Percentiles rank a stretch among this genome's conserved stretches.
Conservation (phyloP, 1,140 invertebrate species). For the Aphis gossypii region DNA sequence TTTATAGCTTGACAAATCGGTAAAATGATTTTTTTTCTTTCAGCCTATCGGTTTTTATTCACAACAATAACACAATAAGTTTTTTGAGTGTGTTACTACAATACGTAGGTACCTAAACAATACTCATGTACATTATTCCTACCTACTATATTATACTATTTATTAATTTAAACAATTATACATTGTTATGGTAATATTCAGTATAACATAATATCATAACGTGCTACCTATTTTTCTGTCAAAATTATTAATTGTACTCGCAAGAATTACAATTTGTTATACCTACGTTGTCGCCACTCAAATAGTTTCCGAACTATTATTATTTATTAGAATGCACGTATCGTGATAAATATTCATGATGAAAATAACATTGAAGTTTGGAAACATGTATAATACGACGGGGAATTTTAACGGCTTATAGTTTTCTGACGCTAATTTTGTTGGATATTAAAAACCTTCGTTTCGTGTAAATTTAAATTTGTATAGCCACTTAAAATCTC, state of each 20-base stretch:
- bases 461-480: background rate
- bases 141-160: background rate
- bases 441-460: background rate
- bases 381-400: background rate
- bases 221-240: background rate
- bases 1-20: constrained; percentile 6
- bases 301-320: background rate
- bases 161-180: constrained; percentile 2
- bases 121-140: background rate
- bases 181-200: background rate
- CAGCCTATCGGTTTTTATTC: constrained; percentile 8
- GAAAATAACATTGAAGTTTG: background rate
- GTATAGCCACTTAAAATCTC: background rate
- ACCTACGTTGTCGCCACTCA: background rate
- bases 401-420: background rate
- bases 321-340: background rate
- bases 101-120: background rate
- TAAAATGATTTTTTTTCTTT: background rate
- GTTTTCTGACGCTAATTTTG: background rate
- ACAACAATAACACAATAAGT: background rate
- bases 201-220: background rate
- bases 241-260: background rate
- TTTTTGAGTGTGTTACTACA: background rate
- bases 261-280: background rate
- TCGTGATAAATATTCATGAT: background rate